These are phyloP conservation scores for Rhynchonema sp. DNA, from an alignment of 2,888 invertebrate species.

Conservation along the genomic window DNA sequence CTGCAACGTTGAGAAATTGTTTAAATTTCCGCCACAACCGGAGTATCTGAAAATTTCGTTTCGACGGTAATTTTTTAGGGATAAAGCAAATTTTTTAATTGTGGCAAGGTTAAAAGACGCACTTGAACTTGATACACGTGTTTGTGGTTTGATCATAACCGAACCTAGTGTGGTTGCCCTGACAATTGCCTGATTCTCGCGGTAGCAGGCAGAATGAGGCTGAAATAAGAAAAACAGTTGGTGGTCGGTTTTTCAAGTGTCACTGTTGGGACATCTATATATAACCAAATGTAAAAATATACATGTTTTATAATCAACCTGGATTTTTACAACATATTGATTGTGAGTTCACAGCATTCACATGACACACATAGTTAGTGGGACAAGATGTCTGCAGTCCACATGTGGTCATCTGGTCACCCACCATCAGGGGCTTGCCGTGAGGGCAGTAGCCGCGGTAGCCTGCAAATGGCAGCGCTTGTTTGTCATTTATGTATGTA, in stretches of 20 bases:
- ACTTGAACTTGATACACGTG: neutral
- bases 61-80: no score
- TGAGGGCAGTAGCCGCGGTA: constrained; percentile 10
- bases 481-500: neutral
- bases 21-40: constrained; percentile 9
- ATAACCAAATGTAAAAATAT: no score
- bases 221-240: neutral
- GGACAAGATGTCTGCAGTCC: constrained; percentile 10
- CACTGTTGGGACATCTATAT: neutral
- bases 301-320: constrained; percentile 7
- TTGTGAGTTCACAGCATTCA: constrained; percentile 7
- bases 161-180: neutral
- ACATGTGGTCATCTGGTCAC: constrained; percentile 5
- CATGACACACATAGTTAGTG: constrained; percentile 8
- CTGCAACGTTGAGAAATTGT: constrained; percentile 7
- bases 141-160: neutral
- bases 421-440: constrained; percentile 8
- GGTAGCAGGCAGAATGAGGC: neutral
- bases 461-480: neutral
- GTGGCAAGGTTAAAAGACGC: no score
- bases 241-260: neutral
- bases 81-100: no score
- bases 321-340: constrained; percentile 17
- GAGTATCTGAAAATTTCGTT: neutral
- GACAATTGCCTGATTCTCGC: neutral